phyloP scores from a whole-genome alignment of 2,888 invertebrate species.

The Parnassius mnemosyne region DNA sequence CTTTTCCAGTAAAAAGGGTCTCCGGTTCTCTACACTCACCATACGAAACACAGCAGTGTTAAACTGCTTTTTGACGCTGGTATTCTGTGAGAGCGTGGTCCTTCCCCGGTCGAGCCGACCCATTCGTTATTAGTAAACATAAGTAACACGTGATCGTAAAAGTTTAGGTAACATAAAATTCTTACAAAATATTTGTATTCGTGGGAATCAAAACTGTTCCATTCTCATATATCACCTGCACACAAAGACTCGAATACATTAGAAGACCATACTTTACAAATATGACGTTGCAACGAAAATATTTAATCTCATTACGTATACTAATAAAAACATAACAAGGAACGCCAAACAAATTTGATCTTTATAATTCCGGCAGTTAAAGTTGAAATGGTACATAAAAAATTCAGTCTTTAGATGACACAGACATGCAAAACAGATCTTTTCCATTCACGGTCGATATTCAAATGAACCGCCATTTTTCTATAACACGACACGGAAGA shows the following conservation, averaged over 20 bases:
- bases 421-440: constrained; percentile 71
- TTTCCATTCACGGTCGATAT: constrained; percentile 63
- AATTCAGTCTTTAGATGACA: constrained; percentile 43
- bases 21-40: too few species aligned
- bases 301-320: constrained; percentile 77
- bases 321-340: constrained; percentile 48
- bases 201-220: constrained; percentile 34
- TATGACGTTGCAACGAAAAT: constrained; percentile 73
- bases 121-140: too few species aligned
- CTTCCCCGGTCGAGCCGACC: too few species aligned
- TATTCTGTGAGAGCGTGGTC: too few species aligned
- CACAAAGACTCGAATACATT: constrained; percentile 52
- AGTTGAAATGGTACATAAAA: constrained; percentile 48
- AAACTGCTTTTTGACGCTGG: too few species aligned
- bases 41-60: too few species aligned
- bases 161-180: too few species aligned
- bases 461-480: constrained; percentile 68
- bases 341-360: constrained; percentile 26
- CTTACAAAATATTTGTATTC: constrained; percentile 9
- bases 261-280: constrained; percentile 58
- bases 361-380: constrained; percentile 36
- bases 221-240: constrained; percentile 47
- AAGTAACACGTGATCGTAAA: too few species aligned
- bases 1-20: too few species aligned
- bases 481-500: constrained; percentile 66